Conservation (phyloP, 2,797 vertebrate species). For the Dipus sagitta region DNA sequence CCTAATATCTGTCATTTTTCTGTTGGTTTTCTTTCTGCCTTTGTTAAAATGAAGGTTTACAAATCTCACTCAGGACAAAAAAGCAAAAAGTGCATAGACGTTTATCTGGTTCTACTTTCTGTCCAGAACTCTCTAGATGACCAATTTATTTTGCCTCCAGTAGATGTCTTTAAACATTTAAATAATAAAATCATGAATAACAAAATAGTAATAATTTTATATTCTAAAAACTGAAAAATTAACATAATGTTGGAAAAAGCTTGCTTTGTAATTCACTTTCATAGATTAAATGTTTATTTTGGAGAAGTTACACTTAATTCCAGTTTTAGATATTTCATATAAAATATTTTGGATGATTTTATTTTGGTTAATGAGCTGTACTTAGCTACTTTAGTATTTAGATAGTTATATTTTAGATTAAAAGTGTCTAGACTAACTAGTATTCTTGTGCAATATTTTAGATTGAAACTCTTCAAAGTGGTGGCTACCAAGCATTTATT, state of each 20-base stretch:
- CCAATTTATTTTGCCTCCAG: not conserved
- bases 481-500: not conserved
- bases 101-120: not conserved
- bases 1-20: not conserved
- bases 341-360: not conserved
- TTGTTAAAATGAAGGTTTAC: not conserved
- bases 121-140: not conserved
- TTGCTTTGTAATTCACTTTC: slow-evolving; percentile 27
- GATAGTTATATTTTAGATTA: slow-evolving; percentile 21
- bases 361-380: slow-evolving; percentile 28
- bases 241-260: not conserved
- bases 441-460: not conserved
- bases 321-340: slow-evolving; percentile 23
- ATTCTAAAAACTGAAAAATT: not conserved
- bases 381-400: slow-evolving; percentile 15
- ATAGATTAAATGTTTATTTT: not conserved
- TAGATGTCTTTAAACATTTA: slow-evolving; percentile 41
- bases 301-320: not conserved
- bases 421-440: not conserved
- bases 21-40: not conserved
- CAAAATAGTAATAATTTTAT: slow-evolving; percentile 20
- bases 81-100: not conserved
- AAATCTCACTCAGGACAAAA: not conserved
- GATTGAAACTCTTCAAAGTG: not conserved
- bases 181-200: slow-evolving; percentile 16